Base-by-base conservation (phyloP, 2,888 invertebrate genomes). In the Pyrrhia umbra region DNA sequence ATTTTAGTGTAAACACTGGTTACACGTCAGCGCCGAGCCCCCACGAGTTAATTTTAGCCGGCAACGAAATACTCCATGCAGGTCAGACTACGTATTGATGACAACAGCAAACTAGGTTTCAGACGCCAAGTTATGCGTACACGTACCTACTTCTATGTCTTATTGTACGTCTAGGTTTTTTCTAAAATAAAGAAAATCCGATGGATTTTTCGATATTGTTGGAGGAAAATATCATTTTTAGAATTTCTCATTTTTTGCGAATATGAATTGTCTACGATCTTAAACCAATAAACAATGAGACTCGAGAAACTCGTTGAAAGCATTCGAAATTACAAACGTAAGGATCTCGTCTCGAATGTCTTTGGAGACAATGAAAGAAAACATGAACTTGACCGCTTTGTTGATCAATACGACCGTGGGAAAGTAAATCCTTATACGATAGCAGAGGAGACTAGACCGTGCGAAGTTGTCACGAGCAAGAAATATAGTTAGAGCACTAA, bases 21-120 rank as follows among this genome's bases (percentile, higher is more conserved):
- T 51, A 43, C 67, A 74, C 81, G 77, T 76, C 80, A 70, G 61
- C 60, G 83, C 46, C 85, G 79, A 80, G 85, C 84, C 84, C 80
- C 82, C 80, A 61, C 67, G 51, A 39, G 66, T 72, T 86, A 86
- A 81, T 79, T 86, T 80, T 81, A 83, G 82, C 58, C 65, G 64
- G 69, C 75, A 75, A 81, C 40, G 57, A 71, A 68, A 65, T 60
- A 57, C 51, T 30, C 13, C 9, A 40, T n/a, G 18, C 39, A 63
- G 25, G 21, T 55, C 43, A 43, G 49, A 34, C 21, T 54, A 40
- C 10, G 27, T 43, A 55, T 40, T 47, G 51, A 55, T 50, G 56
- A 45, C 49, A 57, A 50, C 52, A 49, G 27, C 18, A 34, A 47
- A 42, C 50, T 39, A 52, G 46, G 39, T 20, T 46, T 50, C 18